Evolutionary conservation across 2,797 vertebrate species (phyloP).

Genomic region (Smutsia temminckii): DNA sequence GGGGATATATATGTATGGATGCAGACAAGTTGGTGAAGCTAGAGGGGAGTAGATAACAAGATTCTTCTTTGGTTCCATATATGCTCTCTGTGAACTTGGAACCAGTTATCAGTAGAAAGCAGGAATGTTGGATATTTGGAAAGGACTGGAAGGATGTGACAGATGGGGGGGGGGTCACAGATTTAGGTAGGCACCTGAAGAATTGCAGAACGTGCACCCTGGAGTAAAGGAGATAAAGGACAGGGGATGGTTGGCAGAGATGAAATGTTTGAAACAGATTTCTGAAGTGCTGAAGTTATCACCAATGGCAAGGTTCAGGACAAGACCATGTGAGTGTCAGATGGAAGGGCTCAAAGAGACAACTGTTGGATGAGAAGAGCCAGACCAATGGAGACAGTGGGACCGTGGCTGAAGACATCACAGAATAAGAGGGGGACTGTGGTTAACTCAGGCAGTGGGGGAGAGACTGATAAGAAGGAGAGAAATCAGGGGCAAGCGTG

Average conservation of each 20-base stretch:
- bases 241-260: not conserved
- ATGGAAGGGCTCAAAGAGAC: not conserved
- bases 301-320: not conserved
- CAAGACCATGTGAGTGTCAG: not conserved
- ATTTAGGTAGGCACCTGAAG: not conserved
- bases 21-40: not conserved
- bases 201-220: not conserved
- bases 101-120: not conserved
- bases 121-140: not conserved
- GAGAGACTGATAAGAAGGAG: not conserved
- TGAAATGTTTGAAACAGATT: not conserved
- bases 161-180: not conserved
- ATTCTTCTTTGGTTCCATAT: not conserved
- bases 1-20: not conserved
- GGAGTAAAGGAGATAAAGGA: not conserved
- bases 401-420: not conserved
- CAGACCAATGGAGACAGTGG: not conserved
- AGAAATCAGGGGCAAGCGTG: not conserved
- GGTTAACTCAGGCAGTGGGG: not conserved
- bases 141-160: not conserved
- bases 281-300: not conserved
- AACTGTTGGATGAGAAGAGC: not conserved
- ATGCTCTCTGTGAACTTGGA: not conserved
- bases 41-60: not conserved
- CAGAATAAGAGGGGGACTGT: not conserved